Evolutionary conservation across 2,888 invertebrate species (phyloP).

Genomic region (Liodrosophila aerea): DNA sequence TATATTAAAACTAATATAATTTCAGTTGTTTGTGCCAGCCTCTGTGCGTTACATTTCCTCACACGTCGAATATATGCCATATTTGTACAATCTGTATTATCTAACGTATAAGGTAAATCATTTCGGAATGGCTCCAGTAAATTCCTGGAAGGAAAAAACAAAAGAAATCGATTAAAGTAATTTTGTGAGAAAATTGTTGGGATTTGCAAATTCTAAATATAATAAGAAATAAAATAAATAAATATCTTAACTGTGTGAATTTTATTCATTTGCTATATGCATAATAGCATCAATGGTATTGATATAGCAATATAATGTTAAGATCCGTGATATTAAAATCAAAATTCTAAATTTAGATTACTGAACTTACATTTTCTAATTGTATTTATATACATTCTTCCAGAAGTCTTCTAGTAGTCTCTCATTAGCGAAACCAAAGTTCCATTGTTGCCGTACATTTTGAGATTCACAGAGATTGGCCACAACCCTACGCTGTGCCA

Average conservation of each 20-base stretch:
- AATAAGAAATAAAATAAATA: no score
- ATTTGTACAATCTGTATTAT: slow-evolving; percentile 41
- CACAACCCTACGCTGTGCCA: slow-evolving; percentile 82
- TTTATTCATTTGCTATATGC: no score
- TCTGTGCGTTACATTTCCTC: slow-evolving; percentile 36
- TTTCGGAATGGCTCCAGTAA: slow-evolving; percentile 33
- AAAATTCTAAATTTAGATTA: no score
- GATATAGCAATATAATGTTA: no score
- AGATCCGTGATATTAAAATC: no score
- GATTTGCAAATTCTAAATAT: no score
- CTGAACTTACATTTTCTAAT: neutral
- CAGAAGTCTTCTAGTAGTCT: slow-evolving; percentile 64
- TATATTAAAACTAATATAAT: neutral
- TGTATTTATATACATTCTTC: slow-evolving; percentile 20
- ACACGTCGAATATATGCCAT: slow-evolving; percentile 14
- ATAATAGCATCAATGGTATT: no score
- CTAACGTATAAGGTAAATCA: slow-evolving; percentile 28
- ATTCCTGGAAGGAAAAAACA: neutral
- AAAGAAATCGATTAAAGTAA: no score
- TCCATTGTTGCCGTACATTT: slow-evolving; percentile 75
- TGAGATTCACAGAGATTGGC: slow-evolving; percentile 86
- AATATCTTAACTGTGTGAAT: no score
- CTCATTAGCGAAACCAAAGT: slow-evolving; percentile 72
- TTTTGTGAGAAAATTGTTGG: no score
- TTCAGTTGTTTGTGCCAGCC: slow-evolving; percentile 33